phyloP scores from a whole-genome alignment of 2,888 invertebrate species.

The Dynastes tityus region DNA sequence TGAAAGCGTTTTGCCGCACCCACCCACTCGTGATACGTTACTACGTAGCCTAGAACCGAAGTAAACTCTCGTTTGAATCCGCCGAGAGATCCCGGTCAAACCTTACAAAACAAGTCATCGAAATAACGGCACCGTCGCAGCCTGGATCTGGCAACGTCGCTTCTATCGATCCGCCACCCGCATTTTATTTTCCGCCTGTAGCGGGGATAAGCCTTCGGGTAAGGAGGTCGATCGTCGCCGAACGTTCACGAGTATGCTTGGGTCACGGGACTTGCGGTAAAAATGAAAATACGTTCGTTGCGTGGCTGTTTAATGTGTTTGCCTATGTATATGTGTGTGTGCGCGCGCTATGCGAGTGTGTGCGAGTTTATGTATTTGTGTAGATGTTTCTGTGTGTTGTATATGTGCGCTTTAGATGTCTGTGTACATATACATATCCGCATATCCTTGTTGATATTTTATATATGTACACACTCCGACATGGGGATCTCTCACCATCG shows the following conservation, averaged over 20 bases:
- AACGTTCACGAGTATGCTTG: conserved; percentile 54
- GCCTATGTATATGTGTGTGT: conserved; percentile 15
- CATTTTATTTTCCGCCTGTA: conserved; percentile 55
- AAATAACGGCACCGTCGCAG: conserved; percentile 56
- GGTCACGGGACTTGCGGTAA: conserved; percentile 47
- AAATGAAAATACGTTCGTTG: conserved; percentile 49
- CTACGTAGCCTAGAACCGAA: conserved; percentile 58
- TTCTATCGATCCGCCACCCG: conserved; percentile 61
- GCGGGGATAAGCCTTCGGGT: conserved; percentile 51
- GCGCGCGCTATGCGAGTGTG: not conserved
- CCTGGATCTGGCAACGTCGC: conserved; percentile 49
- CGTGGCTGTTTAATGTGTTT: conserved; percentile 33
- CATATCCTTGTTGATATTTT: conserved; percentile 35
- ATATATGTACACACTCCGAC: conserved; percentile 15
- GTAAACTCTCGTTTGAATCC: conserved; percentile 57
- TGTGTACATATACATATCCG: conserved; percentile 20
- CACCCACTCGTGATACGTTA: conserved; percentile 51
- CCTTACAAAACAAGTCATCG: conserved; percentile 49
- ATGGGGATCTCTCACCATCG: conserved; percentile 40
- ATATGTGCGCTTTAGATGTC: conserved; percentile 3
- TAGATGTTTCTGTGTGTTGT: not conserved
- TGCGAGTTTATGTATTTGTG: conserved; percentile 9
- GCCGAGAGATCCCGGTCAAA: conserved; percentile 58
- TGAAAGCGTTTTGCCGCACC: conserved; percentile 55
- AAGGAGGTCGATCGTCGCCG: conserved; percentile 56